Conservation (phyloP, 35 echinoderm and acorn worm genomes). For the Apostichopus californicus region DNA sequence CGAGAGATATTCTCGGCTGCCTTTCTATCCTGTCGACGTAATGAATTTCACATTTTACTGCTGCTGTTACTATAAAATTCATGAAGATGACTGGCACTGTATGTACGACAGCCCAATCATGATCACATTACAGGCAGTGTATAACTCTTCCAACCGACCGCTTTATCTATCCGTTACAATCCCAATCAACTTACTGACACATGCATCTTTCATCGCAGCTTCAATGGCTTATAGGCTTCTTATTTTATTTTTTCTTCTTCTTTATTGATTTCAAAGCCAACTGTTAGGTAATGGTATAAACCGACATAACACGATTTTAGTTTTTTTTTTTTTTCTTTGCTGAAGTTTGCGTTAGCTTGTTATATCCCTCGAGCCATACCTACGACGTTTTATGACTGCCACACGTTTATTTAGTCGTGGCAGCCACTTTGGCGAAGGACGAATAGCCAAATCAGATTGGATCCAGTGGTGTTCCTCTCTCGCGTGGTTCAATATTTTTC, state of each 20-base stretch:
- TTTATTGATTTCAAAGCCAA: constrained; percentile 14
- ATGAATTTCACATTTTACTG: too few species aligned
- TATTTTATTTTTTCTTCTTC: too few species aligned
- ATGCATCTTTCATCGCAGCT: constrained; percentile 38
- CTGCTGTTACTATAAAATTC: too few species aligned
- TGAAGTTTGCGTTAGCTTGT: background rate
- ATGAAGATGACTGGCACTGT: too few species aligned
- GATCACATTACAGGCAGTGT: too few species aligned
- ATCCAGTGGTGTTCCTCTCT: background rate
- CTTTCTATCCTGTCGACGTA: too few species aligned
- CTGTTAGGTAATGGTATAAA: constrained; percentile 42
- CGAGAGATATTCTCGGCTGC: too few species aligned
- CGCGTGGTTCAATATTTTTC: constrained; percentile 18
- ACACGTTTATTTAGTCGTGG: background rate
- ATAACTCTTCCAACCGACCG: background rate
- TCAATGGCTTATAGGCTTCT: background rate
- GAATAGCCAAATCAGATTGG: background rate
- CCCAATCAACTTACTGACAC: constrained; percentile 9
- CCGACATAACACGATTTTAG: constrained; percentile 22
- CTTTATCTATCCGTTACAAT: background rate
- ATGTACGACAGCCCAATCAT: too few species aligned
- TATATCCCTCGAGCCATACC: background rate
- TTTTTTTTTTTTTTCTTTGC: constrained; percentile 5
- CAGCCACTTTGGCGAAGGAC: constrained; percentile 12
- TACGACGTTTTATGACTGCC: background rate